Percentiles rank a stretch among this genome's conserved stretches.
phyloP scores from a whole-genome alignment of 2,797 vertebrate genomes.

The Synanceia verrucosa region DNA sequence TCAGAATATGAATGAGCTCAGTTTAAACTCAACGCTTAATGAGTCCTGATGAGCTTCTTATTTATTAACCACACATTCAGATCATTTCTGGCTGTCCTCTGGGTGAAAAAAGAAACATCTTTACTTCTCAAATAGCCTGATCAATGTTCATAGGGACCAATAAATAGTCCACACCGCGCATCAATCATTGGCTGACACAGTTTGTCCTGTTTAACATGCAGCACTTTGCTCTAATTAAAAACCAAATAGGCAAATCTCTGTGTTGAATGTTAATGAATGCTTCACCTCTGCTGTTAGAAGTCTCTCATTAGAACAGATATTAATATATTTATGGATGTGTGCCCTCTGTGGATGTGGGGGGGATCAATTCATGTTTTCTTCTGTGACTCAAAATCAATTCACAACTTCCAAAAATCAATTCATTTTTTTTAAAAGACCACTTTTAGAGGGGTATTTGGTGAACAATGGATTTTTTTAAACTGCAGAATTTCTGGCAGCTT shows the following conservation, averaged over 20 bases:
- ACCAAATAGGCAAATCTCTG: neutral
- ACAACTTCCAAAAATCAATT: too few relatives aligned
- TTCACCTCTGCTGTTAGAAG: neutral
- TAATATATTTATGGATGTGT: neutral
- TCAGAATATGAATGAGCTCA: neutral
- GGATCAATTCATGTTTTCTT: too few relatives aligned
- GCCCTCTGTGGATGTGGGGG: too few relatives aligned
- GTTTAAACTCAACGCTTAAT: too few relatives aligned
- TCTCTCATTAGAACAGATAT: neutral
- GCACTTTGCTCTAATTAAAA: neutral
- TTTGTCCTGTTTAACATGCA: neutral
- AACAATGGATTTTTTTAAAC: too few relatives aligned
- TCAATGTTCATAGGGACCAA: neutral
- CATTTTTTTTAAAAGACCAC: too few relatives aligned
- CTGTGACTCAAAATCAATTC: too few relatives aligned
- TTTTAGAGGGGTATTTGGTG: too few relatives aligned
- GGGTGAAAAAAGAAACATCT: neutral
- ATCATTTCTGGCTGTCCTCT: neutral
- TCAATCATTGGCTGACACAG: neutral
- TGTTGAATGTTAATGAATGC: neutral
- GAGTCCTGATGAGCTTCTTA: neutral
- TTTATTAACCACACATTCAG: neutral
- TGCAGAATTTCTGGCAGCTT: too few relatives aligned
- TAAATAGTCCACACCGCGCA: neutral
- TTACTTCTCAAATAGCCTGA: neutral